Evolutionary conservation across 2,113 vertebrate genomes (phyloP).

Genomic region (Gallinago media): DNA sequence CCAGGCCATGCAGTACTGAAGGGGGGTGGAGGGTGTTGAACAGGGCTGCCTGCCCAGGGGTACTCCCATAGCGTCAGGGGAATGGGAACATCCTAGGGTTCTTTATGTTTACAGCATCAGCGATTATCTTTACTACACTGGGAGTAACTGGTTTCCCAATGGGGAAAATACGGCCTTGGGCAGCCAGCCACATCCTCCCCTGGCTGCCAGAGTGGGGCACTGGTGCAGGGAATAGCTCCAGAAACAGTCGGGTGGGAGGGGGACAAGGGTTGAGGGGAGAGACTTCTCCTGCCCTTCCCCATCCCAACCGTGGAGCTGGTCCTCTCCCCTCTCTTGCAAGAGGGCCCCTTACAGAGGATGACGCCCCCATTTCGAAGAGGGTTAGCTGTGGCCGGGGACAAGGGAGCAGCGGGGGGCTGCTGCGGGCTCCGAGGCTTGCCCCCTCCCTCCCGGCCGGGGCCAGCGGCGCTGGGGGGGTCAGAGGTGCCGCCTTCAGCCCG

Average conservation of each 20-base stretch:
- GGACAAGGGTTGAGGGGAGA: accelerated
- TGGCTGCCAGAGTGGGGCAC: not conserved
- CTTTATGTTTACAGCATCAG: not conserved
- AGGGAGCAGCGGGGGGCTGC: not conserved
- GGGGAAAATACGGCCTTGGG: not conserved
- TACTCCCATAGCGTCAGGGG: not conserved
- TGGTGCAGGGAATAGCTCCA: not conserved
- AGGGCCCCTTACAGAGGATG: accelerated
- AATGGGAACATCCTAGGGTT: not conserved
- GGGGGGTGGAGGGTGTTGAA: not conserved
- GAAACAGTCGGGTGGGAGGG: not conserved
- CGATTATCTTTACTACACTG: not conserved
- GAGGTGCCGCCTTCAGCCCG: not conserved
- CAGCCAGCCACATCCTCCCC: not conserved
- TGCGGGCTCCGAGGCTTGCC: accelerated
- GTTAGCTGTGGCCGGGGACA: accelerated
- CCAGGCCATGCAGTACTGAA: not conserved
- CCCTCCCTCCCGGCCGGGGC: not conserved
- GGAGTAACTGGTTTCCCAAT: accelerated
- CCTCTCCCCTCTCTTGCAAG: accelerated
- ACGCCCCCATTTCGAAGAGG: not conserved
- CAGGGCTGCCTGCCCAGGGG: not conserved
- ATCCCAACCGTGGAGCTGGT: accelerated
- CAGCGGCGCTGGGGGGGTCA: not conserved
- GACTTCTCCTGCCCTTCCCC: not conserved